phyloP scores from a whole-genome alignment of 2,888 invertebrate species.

The Xiphydria camelus region DNA sequence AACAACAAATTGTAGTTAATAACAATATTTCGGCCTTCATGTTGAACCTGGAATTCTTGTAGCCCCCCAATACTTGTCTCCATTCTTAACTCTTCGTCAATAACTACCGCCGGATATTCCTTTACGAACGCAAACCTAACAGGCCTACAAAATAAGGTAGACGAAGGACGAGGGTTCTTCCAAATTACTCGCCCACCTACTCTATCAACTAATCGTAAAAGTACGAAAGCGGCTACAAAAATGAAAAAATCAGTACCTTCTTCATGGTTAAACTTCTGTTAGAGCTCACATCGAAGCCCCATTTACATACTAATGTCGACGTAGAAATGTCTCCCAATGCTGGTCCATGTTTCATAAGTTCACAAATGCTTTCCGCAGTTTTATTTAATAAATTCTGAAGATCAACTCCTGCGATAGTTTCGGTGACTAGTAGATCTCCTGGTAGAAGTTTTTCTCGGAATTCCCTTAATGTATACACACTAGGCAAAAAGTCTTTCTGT shows the following conservation, averaged over 20 bases:
- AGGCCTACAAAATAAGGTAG: slow-evolving; percentile 2
- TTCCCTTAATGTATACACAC: neutral
- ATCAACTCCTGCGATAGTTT: neutral
- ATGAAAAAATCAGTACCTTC: neutral
- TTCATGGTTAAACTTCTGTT: slow-evolving; percentile 4
- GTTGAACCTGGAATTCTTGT: neutral
- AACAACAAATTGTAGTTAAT: slow-evolving; percentile 23
- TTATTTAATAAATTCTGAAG: neutral
- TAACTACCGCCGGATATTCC: slow-evolving; percentile 6
- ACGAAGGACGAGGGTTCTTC: too few species aligned
- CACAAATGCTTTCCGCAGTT: neutral
- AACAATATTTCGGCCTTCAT: slow-evolving; percentile 11
- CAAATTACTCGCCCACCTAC: too few species aligned
- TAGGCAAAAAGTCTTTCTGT: neutral
- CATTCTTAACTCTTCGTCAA: neutral
- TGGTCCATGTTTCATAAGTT: neutral
- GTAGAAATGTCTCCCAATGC: too few species aligned
- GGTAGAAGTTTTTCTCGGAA: neutral
- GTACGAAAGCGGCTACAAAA: too few species aligned
- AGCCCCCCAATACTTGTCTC: neutral
- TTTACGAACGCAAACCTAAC: slow-evolving; percentile 9
- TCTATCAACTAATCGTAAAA: too few species aligned
- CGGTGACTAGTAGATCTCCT: neutral
- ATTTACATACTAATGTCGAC: slow-evolving; percentile 4
- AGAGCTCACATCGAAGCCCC: slow-evolving; percentile 6